A percentile compares a stretch with the other conserved stretches of the same genome.
phyloP scores from a whole-genome alignment of 2,113 vertebrate species.

The Tragelaphus scriptus region DNA sequence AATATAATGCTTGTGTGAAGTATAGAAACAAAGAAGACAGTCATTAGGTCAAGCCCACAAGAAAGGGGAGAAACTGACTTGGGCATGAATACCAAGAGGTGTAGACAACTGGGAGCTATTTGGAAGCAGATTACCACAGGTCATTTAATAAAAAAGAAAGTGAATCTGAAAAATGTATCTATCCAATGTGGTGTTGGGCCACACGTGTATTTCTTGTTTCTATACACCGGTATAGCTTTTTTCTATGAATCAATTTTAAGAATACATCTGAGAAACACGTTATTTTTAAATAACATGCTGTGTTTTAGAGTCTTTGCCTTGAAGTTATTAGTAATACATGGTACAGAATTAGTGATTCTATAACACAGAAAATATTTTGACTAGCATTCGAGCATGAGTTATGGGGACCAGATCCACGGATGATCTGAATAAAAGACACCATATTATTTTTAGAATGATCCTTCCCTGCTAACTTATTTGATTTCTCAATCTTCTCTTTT shows the following conservation, averaged over 20 bases:
- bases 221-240: background rate
- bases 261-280: background rate
- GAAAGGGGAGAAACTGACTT: background rate
- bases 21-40: background rate
- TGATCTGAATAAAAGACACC: background rate
- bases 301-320: background rate
- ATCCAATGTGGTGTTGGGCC: background rate
- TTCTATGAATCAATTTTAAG: background rate
- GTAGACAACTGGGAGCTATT: background rate
- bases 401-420: fast-evolving
- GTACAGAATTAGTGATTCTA: background rate
- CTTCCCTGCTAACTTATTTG: background rate
- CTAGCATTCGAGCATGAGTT: background rate
- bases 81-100: background rate
- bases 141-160: background rate
- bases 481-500: background rate
- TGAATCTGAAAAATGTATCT: background rate
- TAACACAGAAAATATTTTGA: constrained; percentile 4
- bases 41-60: background rate
- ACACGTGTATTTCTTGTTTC: background rate
- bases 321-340: background rate
- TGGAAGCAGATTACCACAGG: background rate
- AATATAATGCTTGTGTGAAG: background rate
- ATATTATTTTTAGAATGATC: background rate
- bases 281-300: background rate